A percentile compares a stretch with the other conserved stretches of the same genome.
Evolutionary conservation across 1,140 invertebrate species (phyloP).

Genomic region (Limonius californicus): DNA sequence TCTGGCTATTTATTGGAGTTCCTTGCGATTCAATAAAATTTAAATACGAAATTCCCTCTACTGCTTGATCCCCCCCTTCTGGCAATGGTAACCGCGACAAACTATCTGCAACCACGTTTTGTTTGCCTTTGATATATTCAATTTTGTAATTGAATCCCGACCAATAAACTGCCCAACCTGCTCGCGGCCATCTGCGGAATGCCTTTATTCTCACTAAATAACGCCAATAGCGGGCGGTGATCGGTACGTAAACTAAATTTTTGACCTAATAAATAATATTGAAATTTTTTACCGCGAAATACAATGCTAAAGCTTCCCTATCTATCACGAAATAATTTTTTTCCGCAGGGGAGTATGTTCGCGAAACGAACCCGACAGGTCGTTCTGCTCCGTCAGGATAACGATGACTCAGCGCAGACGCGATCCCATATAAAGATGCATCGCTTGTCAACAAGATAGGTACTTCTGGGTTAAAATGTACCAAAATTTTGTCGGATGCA

Average conservation of each 20-base stretch:
- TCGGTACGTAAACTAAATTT: conserved; percentile 50
- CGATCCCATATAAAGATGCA: conserved; percentile 15
- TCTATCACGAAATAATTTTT: conserved; percentile 53
- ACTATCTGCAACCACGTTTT: no score
- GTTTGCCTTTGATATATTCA: no score
- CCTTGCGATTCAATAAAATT: no score
- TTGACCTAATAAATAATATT: conserved; percentile 46
- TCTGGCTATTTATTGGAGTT: background rate
- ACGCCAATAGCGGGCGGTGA: conserved; percentile 47
- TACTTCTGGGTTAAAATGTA: conserved; percentile 44
- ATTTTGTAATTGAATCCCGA: no score
- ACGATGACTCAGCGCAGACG: background rate
- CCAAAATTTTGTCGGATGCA: conserved; percentile 29
- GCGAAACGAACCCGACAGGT: conserved; percentile 42
- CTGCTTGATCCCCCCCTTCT: no score
- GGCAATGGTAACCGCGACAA: no score
- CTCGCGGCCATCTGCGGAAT: conserved; percentile 36
- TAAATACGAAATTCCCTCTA: conserved; percentile 33
- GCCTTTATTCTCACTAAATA: conserved; percentile 45
- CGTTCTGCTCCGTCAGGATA: background rate
- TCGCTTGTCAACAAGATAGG: conserved; percentile 40
- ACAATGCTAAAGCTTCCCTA: conserved; percentile 53
- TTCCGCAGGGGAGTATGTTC: conserved; percentile 45
- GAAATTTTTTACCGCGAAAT: conserved; percentile 52
- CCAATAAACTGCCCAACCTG: no score